Conservation (phyloP, 2,888 invertebrate species). For the Dasypolia templi region DNA sequence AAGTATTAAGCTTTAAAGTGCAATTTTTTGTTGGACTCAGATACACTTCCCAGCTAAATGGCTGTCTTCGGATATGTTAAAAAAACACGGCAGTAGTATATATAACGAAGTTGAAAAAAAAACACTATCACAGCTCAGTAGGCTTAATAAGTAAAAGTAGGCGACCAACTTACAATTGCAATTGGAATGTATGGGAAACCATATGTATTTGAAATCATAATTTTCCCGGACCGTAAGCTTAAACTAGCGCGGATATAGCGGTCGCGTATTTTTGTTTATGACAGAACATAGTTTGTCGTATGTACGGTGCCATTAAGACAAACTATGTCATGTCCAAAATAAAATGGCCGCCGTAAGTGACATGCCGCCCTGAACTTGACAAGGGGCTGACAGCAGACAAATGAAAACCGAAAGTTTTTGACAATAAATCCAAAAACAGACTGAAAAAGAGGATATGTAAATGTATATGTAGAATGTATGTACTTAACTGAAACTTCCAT, state of each 20-base stretch:
- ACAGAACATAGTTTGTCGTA: not conserved
- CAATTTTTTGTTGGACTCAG: no score
- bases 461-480: not conserved
- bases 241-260: not conserved
- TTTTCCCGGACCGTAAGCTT: not conserved
- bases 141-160: no score
- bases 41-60: no score
- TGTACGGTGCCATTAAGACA: no score
- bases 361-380: slow-evolving; percentile 42
- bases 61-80: no score
- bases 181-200: no score
- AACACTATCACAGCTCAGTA: no score
- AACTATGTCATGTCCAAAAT: slow-evolving; percentile 18
- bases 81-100: no score
- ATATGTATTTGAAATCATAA: not conserved
- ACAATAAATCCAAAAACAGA: not conserved
- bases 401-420: not conserved
- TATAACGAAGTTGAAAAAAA: no score
- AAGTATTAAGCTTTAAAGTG: no score
- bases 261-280: slow-evolving; percentile 18
- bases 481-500: not conserved
- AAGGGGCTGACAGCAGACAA: not conserved
- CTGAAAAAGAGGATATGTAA: not conserved
- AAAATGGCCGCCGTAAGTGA: slow-evolving; percentile 36
- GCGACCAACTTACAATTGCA: no score